Evolutionary conservation across 2,113 vertebrate genomes (phyloP), one percentile per base, ranked within the genome.

Genomic region (Etheostoma spectabile): DNA sequence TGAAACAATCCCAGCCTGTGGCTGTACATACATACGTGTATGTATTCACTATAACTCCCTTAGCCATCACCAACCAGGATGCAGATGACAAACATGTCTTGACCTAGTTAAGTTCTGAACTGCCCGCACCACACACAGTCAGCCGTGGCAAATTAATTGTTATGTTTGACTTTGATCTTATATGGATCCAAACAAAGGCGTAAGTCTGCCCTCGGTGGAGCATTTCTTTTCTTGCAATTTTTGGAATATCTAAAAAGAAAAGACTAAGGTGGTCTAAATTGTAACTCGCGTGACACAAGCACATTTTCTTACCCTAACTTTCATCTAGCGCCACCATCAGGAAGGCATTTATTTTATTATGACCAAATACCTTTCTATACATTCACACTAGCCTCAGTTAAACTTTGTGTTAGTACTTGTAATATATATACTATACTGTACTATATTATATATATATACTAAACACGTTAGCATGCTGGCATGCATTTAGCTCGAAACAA

Each of bases 61-160:
- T n/a, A n/a, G n/a, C n/a, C n/a, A n/a, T n/a, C 76, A 56, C 48
- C 22, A n/a, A 56, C 75, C 22, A 24, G 55, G 14, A 76, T 21
- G 33, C 53, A 67, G 24, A 74, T 64, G 48, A 70, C 64, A 75
- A 74, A 63, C 5, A 48, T 4, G 59, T 62, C 46, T 71, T 75
- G 74, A 77, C 65, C 76, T 63, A 61, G 24, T 89, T 77, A 77
- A 74, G 30, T 48, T 56, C 65, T 27, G 30, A 77, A 10, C 51
- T 10, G 15, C 49, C 68, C 19, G 73, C n/a, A 30, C 65, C 30
- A 57, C 56, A 52, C 77, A 22, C n/a, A 22, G 42, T 56, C 6
- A 0, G 13, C 82, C 4, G 3, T 57, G 12, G 21, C 35, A 6
- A 77, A 84, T 84, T 57, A 18, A 56, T 84, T n/a, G n/a, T n/a